Evolutionary conservation across 1,140 invertebrate genomes (phyloP).

Genomic region (Platyscapa corneri): DNA sequence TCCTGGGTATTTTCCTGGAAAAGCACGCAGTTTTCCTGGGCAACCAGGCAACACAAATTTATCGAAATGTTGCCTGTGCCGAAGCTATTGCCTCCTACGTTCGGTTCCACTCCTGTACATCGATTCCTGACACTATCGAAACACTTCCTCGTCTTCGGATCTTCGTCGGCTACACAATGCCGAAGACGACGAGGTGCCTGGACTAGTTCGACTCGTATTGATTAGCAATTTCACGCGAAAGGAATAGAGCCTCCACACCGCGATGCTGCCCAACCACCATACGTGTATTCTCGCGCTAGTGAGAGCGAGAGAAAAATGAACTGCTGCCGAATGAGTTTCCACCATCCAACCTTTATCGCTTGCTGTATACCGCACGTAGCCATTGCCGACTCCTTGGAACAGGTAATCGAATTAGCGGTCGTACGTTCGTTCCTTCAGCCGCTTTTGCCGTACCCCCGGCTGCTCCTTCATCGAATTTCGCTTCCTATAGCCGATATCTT

Average conservation of each 20-base stretch:
- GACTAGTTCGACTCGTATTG: conserved; percentile 34
- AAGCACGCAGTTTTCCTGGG: too few species aligned
- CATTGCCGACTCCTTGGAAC: conserved; percentile 25
- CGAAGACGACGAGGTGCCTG: conserved; percentile 2
- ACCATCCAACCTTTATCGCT: conserved; percentile 32
- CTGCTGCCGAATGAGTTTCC: conserved; percentile 5
- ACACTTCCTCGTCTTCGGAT: not conserved
- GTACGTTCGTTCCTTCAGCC: conserved; percentile 13
- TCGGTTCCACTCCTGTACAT: not conserved
- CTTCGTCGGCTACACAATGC: not conserved
- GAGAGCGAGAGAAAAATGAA: not conserved
- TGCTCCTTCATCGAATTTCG: conserved; percentile 39
- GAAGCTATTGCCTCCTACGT: not conserved
- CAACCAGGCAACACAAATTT: conserved; percentile 27
- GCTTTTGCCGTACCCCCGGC: not conserved
- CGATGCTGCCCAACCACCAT: not conserved
- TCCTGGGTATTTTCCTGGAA: not conserved
- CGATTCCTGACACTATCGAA: not conserved
- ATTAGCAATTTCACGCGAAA: conserved; percentile 44
- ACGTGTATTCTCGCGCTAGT: not conserved
- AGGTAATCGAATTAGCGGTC: conserved; percentile 53
- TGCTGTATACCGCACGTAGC: conserved; percentile 26
- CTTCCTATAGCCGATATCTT: conserved; percentile 40
- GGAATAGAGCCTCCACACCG: not conserved
- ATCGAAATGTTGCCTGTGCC: conserved; percentile 2